Evolutionary conservation across 2,797 vertebrate species (phyloP).

Genomic region (Anguilla megastoma): DNA sequence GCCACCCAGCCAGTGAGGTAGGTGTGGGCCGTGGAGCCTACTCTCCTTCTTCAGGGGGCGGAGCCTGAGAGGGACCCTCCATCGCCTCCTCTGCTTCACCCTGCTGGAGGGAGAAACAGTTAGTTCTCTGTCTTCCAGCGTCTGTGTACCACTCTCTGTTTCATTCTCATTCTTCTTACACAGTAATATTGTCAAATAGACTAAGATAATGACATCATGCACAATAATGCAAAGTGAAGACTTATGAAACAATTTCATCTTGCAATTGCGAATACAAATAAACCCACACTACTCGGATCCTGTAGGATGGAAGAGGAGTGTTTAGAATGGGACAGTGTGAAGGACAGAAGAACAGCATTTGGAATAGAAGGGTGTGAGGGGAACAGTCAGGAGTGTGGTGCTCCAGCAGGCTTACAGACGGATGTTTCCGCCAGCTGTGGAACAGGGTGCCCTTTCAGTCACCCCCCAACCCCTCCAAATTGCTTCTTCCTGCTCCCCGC

Average conservation of each 20-base stretch:
- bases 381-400: neutral
- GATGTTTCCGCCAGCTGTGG: conserved; percentile 41
- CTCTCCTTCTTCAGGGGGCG: conserved; percentile 59
- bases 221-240: neutral
- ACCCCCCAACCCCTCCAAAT: conserved; percentile 9
- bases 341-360: neutral
- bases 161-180: neutral
- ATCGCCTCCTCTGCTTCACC: conserved; percentile 59
- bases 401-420: conserved; percentile 31
- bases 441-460: conserved; percentile 33
- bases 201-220: neutral
- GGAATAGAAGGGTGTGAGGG: neutral
- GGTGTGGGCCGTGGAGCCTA: conserved; percentile 61
- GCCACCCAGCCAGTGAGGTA: conserved; percentile 72
- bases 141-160: neutral
- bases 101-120: conserved; percentile 46
- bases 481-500: conserved; percentile 22
- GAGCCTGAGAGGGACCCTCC: conserved; percentile 59
- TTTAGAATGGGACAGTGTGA: neutral
- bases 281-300: neutral
- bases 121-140: neutral
- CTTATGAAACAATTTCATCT: neutral
- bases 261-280: neutral
- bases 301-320: neutral
- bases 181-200: neutral